Evolutionary conservation across 2,797 vertebrate species (phyloP), one percentile per base, ranked within the genome.

Genomic region (Schizopygopsis pylzovi): DNA sequence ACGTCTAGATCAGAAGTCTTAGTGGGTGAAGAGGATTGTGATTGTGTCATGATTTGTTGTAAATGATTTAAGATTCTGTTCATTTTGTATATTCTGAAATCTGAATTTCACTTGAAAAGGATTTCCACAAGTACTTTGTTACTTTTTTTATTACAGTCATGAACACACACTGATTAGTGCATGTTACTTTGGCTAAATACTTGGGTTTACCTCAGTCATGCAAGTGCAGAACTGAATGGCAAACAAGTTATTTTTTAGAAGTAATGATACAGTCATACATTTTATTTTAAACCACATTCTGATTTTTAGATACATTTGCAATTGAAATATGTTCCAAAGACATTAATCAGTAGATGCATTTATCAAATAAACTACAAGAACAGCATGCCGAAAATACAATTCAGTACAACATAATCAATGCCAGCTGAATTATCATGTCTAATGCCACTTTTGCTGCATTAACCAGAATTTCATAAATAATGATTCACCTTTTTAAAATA

Each of bases 1-100:
- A 90, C 67, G 91, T 93, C 91, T 94, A 87, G 88, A 52, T 47
- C 79, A 65, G 77, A 47, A 70, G 61, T 56, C 47, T 79, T 79
- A 65, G 49, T 71, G 63, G 54, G 22, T 45, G 56, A 79, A 61
- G 56, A 11, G n/a, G 65, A 47, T 63, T 47, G 73, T 45, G 39
- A 79, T 20, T 45, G 39, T 43, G 37, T 61, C 45, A 81, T 82
- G 61, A 67, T 59, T 67, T 67, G 7, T 47, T 49, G 25, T 13
- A 67, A 65, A 65, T 13, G 0, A n/a, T 68, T 86, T 37, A 67
- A 68, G 28, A 45, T 28, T 43, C 1, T 67, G 68, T 61, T 71
- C 4, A 39, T 13, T 18, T 18, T 6, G 54, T 63, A 25, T 28
- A 65, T 18, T 72, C 39, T 28, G 16, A 45, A 63, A 61, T 49